Evolutionary conservation across 2,888 invertebrate genomes (phyloP), one percentile per base, ranked within the genome.

Genomic region (Rotaria sp.): DNA sequence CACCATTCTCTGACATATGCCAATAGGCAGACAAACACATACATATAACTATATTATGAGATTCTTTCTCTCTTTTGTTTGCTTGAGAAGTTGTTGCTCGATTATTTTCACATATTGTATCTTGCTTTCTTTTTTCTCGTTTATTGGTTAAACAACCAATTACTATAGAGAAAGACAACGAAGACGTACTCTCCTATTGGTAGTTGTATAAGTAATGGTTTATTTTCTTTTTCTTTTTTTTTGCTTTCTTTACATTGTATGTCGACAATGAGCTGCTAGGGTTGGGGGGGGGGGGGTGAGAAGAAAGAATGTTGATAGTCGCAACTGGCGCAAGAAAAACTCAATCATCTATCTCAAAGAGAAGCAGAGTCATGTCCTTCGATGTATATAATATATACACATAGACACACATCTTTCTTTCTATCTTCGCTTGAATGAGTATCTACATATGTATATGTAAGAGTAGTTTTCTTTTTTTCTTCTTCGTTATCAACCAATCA

Each of bases 321-420:
- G 67, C 35, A 67, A 67, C 67, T 67, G 67, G 67, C 67, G 67
- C 67, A 67, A 67, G 67, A 67, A 67, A 67, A 67, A 67, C 67
- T 67, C 67, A 67, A 67, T 67, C 67, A 67, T 67, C 67, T 67
- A 67, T 67, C 67, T 35, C 7, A 35, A 7, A 67, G 67, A 35
- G 67, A 67, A 67, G 35, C 18, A 67, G 35, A 35, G 35, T 67
- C 30, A 67, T 38, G 67, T 67, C 67, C 67, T 67, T 67, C 67
- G 15, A 38, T 67, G 67, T 67, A 67, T 67, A 67, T 67, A n/a
- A 21, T 67, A 35, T 50, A 50, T 50, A 50, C 50, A 50, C 18
- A 50, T 18, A 50, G 13, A 50, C 15, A 50, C 50, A 50, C 18
- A 50, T 67, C 67, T 67, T 67, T 35, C 67, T 67, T 15, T 38